Evolutionary conservation across 2,797 vertebrate species (phyloP).

Genomic region (Tiaroga cobitis): DNA sequence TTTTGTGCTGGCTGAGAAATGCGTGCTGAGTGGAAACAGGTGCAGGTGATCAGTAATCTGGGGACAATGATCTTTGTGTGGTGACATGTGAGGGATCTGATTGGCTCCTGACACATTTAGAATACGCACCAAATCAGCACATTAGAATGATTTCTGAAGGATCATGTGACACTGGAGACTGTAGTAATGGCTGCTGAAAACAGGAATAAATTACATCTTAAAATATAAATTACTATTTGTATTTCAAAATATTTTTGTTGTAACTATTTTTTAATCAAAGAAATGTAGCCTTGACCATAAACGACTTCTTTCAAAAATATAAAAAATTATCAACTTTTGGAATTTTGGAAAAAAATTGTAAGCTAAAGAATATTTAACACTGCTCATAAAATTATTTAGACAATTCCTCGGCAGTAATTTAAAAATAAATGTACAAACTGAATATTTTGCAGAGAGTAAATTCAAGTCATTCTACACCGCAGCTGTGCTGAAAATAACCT

Average conservation of each 20-base stretch:
- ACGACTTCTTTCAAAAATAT: neutral
- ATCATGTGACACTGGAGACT: neutral
- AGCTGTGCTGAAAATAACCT: slow-evolving; percentile 35
- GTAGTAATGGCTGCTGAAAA: neutral
- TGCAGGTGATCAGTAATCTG: too few species aligned
- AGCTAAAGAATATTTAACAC: neutral
- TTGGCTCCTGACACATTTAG: too few species aligned
- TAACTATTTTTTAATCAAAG: neutral
- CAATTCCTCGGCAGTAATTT: neutral
- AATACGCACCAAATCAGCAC: neutral
- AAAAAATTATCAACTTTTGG: neutral
- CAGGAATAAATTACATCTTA: neutral
- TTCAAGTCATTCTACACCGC: slow-evolving; percentile 3
- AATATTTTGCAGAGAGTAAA: neutral
- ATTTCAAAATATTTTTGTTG: neutral
- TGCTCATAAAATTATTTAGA: neutral
- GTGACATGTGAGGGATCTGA: too few species aligned
- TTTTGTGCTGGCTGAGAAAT: too few species aligned
- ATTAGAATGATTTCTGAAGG: neutral
- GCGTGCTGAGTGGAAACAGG: too few species aligned
- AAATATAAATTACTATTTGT: neutral
- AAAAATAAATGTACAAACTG: neutral
- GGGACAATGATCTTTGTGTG: too few species aligned
- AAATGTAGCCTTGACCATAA: neutral
- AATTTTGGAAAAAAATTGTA: neutral